A percentile compares a stretch with the other conserved stretches of the same genome.
Evolutionary conservation across 2,797 vertebrate genomes (phyloP).

Genomic region (Ctenochaetus hawaiiensis): DNA sequence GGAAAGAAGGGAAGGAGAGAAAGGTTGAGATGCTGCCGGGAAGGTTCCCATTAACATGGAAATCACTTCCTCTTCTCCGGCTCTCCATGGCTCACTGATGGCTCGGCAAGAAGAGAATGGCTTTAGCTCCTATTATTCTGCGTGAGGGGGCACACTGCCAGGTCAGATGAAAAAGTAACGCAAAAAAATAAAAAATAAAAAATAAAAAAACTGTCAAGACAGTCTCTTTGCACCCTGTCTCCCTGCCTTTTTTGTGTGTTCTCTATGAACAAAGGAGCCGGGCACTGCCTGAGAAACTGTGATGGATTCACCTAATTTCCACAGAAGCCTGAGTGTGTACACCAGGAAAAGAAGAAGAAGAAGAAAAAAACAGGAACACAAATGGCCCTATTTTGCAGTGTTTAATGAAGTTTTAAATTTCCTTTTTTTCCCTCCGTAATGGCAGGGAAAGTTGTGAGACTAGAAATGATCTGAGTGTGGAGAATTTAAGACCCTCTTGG

Average conservation of each 20-base stretch:
- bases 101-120: slow-evolving; percentile 81
- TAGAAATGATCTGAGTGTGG: slow-evolving; percentile 47
- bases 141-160: slow-evolving; percentile 80
- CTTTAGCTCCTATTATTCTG: slow-evolving; percentile 86
- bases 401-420: slow-evolving; percentile 75
- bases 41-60: slow-evolving; percentile 86
- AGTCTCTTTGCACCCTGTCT: slow-evolving; percentile 55
- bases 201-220: slow-evolving; percentile 63
- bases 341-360: background rate
- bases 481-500: slow-evolving; percentile 61
- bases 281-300: slow-evolving; percentile 35
- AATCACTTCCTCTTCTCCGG: slow-evolving; percentile 77
- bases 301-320: slow-evolving; percentile 71
- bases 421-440: slow-evolving; percentile 28
- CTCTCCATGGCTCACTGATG: slow-evolving; percentile 78
- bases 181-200: slow-evolving; percentile 64
- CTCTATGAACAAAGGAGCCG: slow-evolving; percentile 8
- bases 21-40: slow-evolving; percentile 69
- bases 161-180: slow-evolving; percentile 80
- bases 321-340: slow-evolving; percentile 37
- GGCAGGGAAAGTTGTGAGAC: slow-evolving; percentile 29
- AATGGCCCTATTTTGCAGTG: slow-evolving; percentile 36
- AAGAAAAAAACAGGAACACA: slow-evolving; percentile 23
- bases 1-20: slow-evolving; percentile 33
- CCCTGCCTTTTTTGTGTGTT: slow-evolving; percentile 31